Evolutionary conservation across 2,888 invertebrate species (phyloP).

Genomic region (Ctenicera cuprea): DNA sequence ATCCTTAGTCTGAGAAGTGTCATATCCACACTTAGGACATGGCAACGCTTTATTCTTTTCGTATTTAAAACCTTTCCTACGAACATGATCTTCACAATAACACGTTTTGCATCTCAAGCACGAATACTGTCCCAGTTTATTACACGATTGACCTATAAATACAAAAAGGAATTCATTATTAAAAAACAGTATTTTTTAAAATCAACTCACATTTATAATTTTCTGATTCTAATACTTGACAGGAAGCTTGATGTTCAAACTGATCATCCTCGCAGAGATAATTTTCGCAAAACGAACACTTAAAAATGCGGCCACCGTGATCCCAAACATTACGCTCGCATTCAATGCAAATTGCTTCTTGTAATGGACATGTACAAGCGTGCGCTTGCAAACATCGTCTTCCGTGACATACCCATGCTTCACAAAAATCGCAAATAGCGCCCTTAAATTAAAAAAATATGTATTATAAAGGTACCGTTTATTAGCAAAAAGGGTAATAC

Average conservation of each 20-base stretch:
- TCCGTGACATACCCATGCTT: constrained; percentile 98
- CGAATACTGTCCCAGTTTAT: constrained; percentile 95
- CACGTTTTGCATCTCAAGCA: constrained; percentile 97
- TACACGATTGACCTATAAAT: constrained; percentile 90
- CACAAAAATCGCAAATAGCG: constrained; percentile 97
- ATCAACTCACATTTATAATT: constrained; percentile 88
- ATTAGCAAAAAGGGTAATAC: constrained; percentile 65
- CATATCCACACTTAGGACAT: constrained; percentile 95
- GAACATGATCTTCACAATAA: constrained; percentile 97
- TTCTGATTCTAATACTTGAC: constrained; percentile 96
- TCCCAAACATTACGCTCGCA: constrained; percentile 97
- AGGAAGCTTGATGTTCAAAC: constrained; percentile 98
- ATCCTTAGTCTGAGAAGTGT: constrained; percentile 95
- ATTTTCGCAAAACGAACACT: constrained; percentile 92
- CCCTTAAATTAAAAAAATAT: constrained; percentile 79
- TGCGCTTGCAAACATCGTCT: constrained; percentile 92
- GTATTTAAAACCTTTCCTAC: constrained; percentile 92
- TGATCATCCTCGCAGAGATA: constrained; percentile 96
- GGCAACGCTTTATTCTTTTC: constrained; percentile 89
- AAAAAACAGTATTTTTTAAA: background rate
- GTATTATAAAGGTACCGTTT: background rate
- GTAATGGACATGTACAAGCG: constrained; percentile 93
- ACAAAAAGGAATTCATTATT: background rate
- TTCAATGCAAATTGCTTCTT: constrained; percentile 92
- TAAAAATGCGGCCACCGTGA: constrained; percentile 94